Base-by-base conservation (phyloP, 2,888 invertebrate genomes). In the Loripinus fragilis region DNA sequence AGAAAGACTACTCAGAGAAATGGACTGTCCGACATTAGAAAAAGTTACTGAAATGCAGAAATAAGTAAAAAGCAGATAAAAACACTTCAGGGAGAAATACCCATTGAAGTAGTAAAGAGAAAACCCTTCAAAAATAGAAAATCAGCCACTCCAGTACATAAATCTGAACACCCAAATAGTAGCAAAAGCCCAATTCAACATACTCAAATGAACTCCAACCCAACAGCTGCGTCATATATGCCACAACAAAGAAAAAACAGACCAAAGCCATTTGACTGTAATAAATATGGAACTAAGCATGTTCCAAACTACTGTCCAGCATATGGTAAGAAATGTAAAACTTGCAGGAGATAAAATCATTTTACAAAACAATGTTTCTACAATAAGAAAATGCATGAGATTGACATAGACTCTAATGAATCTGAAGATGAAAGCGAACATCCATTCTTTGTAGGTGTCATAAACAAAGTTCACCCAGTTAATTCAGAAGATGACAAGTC, bases 11-110 rank as follows among this genome's bases (percentile, higher is more conserved):
- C 15, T 23, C 5, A 28, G 28, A 8, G 23, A 52, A 8, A 52
- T 8, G 8, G 52, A 71, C 72, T 66, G 64, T 25, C 74, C 71
- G 5, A 35, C 42, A 8, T 45, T 71, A 35, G 60, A 74, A 35
- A n/a, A 74, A 17, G 78, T 74, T 15, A 60, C 74, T 48, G 74
- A 80, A 28, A 50, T 38, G 69, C 80, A 20, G 80, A 80, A 68
- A 35, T 48, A 23, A 71, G 77, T 35, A 76, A 69, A 55, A 33
- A n/a, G n/a, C 65, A 10, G 67, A 78, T 12, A n/a, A 38, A 38
- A 38, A 38, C 38, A 8, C 38, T 38, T 38, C 38, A 38, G 12
- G 38, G 38, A 38, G 38, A 38, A 38, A 38, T 38, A 8, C 38
- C 38, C 5, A 38, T 8, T 38, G 38, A 38, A 8, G 38, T 12